A percentile compares a stretch with the other conserved stretches of the same genome.
Conservation (phyloP, 2,113 vertebrate species). For the Microtus oregoni region DNA sequence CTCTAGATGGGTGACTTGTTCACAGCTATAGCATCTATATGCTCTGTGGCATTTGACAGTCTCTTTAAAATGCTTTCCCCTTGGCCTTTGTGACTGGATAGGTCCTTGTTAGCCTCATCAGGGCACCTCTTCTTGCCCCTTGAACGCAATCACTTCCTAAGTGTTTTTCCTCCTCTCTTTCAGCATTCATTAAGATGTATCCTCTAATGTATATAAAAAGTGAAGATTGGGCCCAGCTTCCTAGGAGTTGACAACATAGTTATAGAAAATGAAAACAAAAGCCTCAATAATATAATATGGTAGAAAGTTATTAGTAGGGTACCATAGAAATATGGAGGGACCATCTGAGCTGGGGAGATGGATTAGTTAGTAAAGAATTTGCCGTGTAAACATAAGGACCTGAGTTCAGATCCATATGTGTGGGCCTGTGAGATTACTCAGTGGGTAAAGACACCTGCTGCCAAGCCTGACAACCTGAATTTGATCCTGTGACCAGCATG, state of each 20-base stretch:
- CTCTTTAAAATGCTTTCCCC: background rate
- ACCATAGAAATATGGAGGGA: background rate
- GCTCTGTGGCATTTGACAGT: background rate
- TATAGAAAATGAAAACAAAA: conserved; percentile 6
- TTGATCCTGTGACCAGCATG: background rate
- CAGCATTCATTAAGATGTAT: background rate
- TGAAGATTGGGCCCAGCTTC: background rate
- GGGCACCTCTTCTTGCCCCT: background rate
- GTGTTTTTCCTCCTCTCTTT: background rate
- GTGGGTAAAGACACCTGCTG: background rate
- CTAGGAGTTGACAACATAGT: background rate
- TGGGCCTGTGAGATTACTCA: background rate
- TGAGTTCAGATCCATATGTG: background rate
- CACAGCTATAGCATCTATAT: background rate
- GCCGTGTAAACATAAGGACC: no score
- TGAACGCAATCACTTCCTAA: background rate
- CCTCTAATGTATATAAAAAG: background rate
- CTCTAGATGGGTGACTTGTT: background rate
- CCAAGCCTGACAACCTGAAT: background rate
- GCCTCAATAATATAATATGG: background rate
- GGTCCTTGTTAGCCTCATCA: background rate
- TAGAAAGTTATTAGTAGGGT: background rate
- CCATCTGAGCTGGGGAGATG: background rate
- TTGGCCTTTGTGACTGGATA: background rate
- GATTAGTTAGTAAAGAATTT: background rate